Percentiles rank a stretch among this genome's conserved stretches.
These are phyloP conservation scores for Gallinago undulata DNA, from an alignment of 2,113 vertebrate genomes.

Conservation along the genomic window DNA sequence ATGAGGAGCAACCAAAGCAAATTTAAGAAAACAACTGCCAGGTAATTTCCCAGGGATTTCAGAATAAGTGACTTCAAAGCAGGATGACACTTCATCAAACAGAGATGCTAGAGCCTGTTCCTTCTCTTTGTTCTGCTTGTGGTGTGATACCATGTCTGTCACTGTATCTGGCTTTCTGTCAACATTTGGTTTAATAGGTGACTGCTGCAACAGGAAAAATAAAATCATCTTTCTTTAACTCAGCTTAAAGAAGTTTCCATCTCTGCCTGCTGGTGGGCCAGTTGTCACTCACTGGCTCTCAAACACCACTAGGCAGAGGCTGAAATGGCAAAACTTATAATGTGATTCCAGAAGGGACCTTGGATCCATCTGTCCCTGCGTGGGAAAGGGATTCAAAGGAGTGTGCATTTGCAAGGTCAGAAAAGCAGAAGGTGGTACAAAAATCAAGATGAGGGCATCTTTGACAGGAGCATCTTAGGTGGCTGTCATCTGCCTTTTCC, in stretches of 20 bases:
- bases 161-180: background rate
- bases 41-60: background rate
- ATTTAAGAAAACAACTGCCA: background rate
- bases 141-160: background rate
- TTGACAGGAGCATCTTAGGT: background rate
- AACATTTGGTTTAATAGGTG: background rate
- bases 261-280: background rate
- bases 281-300: background rate
- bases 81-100: background rate
- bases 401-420: background rate
- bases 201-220: background rate
- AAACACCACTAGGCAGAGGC: background rate
- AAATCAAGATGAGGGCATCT: background rate
- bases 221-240: background rate
- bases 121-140: background rate
- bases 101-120: background rate
- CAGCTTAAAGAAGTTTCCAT: background rate
- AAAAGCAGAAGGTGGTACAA: background rate
- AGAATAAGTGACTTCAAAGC: background rate
- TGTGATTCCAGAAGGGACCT: background rate
- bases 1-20: background rate
- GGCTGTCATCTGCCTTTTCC: background rate
- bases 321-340: background rate
- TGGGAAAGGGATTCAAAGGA: background rate
- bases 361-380: accelerated